phyloP scores from a whole-genome alignment of 2,113 vertebrate species.

The Coptodon bakossiorum region DNA sequence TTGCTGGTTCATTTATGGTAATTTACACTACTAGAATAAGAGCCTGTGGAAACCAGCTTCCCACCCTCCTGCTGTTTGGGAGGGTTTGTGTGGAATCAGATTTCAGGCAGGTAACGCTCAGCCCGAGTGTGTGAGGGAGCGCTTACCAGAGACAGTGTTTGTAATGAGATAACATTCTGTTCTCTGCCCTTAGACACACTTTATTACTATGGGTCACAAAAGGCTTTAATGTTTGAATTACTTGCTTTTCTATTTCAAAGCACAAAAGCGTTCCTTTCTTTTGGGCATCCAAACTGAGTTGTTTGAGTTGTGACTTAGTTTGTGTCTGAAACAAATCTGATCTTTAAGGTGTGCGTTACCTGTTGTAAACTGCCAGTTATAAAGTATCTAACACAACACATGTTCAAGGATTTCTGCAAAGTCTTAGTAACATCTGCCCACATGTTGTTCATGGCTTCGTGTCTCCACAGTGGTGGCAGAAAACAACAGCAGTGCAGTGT shows the following conservation, averaged over 20 bases:
- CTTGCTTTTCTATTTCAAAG: not conserved
- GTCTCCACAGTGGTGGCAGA: not conserved
- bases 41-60: slow-evolving; percentile 22
- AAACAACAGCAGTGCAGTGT: not conserved
- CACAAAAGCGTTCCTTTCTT: not conserved
- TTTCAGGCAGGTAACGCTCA: not conserved
- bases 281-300: not conserved
- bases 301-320: not conserved
- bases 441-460: not conserved
- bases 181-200: not conserved
- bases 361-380: not conserved
- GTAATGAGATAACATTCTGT: not conserved
- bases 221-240: rapidly evolving
- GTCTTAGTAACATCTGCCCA: not conserved
- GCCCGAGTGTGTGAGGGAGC: not conserved
- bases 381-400: rapidly evolving
- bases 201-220: not conserved
- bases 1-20: not conserved
- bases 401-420: not conserved
- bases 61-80: not conserved
- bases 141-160: not conserved
- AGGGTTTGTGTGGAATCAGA: not conserved
- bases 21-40: slow-evolving; percentile 32
- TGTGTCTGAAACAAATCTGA: not conserved
- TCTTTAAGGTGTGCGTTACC: not conserved